These are phyloP conservation scores for Aphelinus certus DNA, from an alignment of 1,140 invertebrate species.

Conservation along the genomic window DNA sequence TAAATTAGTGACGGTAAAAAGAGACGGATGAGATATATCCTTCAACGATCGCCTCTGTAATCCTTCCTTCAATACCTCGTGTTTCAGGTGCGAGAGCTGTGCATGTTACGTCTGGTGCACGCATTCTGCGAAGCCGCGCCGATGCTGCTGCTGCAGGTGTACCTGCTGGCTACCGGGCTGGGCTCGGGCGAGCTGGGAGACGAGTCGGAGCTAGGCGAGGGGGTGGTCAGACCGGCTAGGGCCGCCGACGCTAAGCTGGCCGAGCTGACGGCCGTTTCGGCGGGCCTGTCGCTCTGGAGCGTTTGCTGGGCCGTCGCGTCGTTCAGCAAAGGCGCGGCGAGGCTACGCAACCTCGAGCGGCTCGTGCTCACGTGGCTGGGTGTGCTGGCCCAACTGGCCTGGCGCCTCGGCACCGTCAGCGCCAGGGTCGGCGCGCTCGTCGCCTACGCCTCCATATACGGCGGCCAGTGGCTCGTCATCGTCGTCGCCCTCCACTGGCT, in stretches of 20 bases:
- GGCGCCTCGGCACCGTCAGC: slow-evolving; percentile 87
- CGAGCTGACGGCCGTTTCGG: slow-evolving; percentile 83
- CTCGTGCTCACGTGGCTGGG: slow-evolving; percentile 89
- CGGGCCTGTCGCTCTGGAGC: slow-evolving; percentile 82
- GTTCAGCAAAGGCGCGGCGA: slow-evolving; percentile 85
- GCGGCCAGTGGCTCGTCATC: slow-evolving; percentile 74
- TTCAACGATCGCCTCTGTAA: not conserved
- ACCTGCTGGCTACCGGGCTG: slow-evolving; percentile 72
- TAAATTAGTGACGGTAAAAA: too few relatives aligned
- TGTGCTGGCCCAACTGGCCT: slow-evolving; percentile 79
- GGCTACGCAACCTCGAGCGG: slow-evolving; percentile 81
- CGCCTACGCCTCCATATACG: slow-evolving; percentile 86
- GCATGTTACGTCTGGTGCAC: slow-evolving; percentile 84
- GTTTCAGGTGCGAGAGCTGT: slow-evolving; percentile 70
- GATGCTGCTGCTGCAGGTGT: slow-evolving; percentile 85
- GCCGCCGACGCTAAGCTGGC: slow-evolving; percentile 38
- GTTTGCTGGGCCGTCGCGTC: slow-evolving; percentile 91
- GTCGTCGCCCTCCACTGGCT: slow-evolving; percentile 83
- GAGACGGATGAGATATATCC: too few relatives aligned
- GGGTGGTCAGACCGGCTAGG: slow-evolving; percentile 10
- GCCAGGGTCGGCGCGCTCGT: slow-evolving; percentile 83
- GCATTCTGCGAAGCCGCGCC: slow-evolving; percentile 89
- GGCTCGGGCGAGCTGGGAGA: not conserved
- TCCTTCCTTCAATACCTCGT: not conserved
- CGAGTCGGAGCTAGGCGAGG: not conserved